A percentile compares a stretch with the other conserved stretches of the same genome.
phyloP scores from a whole-genome alignment of 2,797 vertebrate genomes.

The Gallirallus australis region DNA sequence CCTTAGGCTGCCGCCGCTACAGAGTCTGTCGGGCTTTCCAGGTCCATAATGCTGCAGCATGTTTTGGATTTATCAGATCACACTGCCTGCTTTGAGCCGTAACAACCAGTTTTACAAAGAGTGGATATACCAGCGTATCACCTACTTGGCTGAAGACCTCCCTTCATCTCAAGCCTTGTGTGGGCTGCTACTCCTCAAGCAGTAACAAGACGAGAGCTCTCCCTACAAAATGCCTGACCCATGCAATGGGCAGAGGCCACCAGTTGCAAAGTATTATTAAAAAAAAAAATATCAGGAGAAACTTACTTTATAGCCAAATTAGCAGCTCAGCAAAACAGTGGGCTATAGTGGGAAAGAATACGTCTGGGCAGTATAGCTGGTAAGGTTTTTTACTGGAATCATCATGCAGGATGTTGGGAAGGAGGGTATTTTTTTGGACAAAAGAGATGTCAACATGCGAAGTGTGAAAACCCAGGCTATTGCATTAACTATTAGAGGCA shows the following conservation, averaged over 20 bases:
- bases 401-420: not conserved
- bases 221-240: not conserved
- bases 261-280: not conserved
- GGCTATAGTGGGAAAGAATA: not conserved
- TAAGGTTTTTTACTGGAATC: not conserved
- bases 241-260: not conserved
- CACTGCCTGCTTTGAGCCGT: not conserved
- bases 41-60: not conserved
- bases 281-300: conserved; percentile 4
- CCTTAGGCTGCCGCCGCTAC: not conserved
- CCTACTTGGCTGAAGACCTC: not conserved
- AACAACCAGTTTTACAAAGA: not conserved
- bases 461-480: conserved; percentile 24
- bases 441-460: not conserved
- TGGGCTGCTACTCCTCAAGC: not conserved
- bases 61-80: not conserved
- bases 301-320: conserved; percentile 2
- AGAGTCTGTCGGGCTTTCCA: not conserved
- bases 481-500: conserved; percentile 6
- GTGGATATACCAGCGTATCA: not conserved
- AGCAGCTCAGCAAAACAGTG: conserved; percentile 12
- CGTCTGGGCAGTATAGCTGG: not conserved
- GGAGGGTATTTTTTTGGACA: not conserved
- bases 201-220: not conserved
- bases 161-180: not conserved